A percentile compares a stretch with the other conserved stretches of the same genome.
Evolutionary conservation across 2,113 vertebrate species (phyloP).

Genomic region (Bubalus kerabau): DNA sequence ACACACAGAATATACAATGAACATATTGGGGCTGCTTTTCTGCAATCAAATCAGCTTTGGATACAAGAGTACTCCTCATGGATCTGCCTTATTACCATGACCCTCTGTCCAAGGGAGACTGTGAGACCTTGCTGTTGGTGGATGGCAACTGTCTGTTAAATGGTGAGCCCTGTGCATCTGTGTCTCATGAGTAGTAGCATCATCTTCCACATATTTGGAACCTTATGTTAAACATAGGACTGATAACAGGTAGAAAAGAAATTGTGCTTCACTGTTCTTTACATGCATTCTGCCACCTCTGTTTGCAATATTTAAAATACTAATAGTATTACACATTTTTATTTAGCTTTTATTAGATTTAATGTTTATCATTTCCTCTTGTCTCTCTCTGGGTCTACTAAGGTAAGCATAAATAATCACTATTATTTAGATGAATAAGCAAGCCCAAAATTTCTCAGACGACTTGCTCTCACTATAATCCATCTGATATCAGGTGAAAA

Average conservation of each 20-base stretch:
- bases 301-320: neutral
- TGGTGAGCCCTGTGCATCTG: constrained; percentile 86
- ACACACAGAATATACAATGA: neutral
- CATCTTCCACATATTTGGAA: neutral
- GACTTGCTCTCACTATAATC: neutral
- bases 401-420: neutral
- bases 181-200: constrained; percentile 85
- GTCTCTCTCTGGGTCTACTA: neutral
- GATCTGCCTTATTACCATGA: constrained; percentile 86
- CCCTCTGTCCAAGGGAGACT: constrained; percentile 77
- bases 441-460: neutral
- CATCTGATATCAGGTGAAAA: neutral
- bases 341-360: neutral
- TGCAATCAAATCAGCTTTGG: neutral
- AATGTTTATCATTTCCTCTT: neutral
- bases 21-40: neutral
- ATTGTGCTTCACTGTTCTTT: neutral
- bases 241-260: neutral
- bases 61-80: neutral
- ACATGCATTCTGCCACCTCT: neutral
- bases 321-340: neutral
- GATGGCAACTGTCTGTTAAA: constrained; percentile 85
- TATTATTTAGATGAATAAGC: neutral
- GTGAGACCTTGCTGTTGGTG: constrained; percentile 83
- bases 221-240: neutral